phyloP scores from a whole-genome alignment of 2,113 vertebrate genomes.

The Mormyrus iriodes region DNA sequence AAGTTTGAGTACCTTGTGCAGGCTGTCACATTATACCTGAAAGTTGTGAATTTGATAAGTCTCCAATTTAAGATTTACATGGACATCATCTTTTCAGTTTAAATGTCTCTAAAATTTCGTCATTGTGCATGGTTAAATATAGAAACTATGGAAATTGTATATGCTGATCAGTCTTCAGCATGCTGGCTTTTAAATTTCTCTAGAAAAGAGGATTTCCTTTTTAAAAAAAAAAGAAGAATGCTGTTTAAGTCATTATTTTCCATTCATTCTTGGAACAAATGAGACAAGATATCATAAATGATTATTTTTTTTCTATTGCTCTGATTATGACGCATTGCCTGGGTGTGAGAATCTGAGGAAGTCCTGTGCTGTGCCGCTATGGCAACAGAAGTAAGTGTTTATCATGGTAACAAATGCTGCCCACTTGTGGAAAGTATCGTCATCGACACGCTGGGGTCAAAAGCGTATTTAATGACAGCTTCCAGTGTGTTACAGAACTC shows the following conservation, averaged over 20 bases:
- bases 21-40: background rate
- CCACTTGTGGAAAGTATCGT: background rate
- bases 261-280: constrained; percentile 15
- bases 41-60: background rate
- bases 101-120: background rate
- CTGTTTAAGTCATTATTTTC: background rate
- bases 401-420: background rate
- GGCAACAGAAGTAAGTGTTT: background rate
- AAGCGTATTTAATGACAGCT: background rate
- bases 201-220: background rate
- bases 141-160: background rate
- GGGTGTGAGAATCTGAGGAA: no score
- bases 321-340: background rate
- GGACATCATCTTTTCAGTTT: background rate
- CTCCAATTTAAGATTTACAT: background rate
- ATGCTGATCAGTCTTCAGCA: background rate
- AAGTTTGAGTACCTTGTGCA: background rate
- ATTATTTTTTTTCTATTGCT: background rate
- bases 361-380: background rate
- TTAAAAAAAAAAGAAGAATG: background rate
- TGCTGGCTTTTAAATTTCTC: background rate
- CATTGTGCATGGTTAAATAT: background rate
- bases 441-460: background rate
- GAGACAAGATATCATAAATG: constrained; percentile 3
- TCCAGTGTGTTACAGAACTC: background rate